Percentiles rank a stretch among this genome's conserved stretches.
phyloP scores from a whole-genome alignment of 2,888 invertebrate species.

The Tachystola acroxantha region DNA sequence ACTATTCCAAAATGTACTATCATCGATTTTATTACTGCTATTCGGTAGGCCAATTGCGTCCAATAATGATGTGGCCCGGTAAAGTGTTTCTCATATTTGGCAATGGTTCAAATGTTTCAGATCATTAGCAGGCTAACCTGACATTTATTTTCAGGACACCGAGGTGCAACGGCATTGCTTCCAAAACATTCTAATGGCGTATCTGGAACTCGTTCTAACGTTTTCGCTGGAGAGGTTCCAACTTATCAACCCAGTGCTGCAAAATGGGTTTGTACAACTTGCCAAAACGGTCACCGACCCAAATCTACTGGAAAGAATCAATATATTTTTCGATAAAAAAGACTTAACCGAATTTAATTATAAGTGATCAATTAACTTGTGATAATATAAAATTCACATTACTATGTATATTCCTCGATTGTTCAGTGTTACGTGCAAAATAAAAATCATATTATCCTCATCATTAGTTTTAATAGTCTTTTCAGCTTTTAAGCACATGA shows the following conservation, averaged over 20 bases:
- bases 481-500: constrained; percentile 30
- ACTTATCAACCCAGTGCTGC: constrained; percentile 63
- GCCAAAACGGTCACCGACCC: constrained; percentile 68
- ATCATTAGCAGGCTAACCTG: neutral
- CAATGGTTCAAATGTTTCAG: too few species aligned
- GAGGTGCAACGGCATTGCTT: constrained; percentile 91
- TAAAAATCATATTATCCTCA: constrained; percentile 50
- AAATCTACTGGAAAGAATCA: constrained; percentile 69
- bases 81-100: neutral
- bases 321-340: constrained; percentile 74
- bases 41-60: too few species aligned
- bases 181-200: constrained; percentile 91
- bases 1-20: too few species aligned
- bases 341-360: constrained; percentile 61
- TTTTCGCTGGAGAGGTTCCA: constrained; percentile 80
- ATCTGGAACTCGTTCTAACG: constrained; percentile 86
- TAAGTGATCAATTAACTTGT: constrained; percentile 62
- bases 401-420: constrained; percentile 24
- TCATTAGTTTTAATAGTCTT: constrained; percentile 44
- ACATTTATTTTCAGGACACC: constrained; percentile 80
- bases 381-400: constrained; percentile 38
- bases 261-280: constrained; percentile 60
- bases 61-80: too few species aligned
- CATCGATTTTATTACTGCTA: too few species aligned
- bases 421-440: constrained; percentile 61